A percentile compares a stretch with the other conserved stretches of the same genome.
Conservation (phyloP, 1,140 invertebrate species). For the Brachionus rotundiformis region DNA sequence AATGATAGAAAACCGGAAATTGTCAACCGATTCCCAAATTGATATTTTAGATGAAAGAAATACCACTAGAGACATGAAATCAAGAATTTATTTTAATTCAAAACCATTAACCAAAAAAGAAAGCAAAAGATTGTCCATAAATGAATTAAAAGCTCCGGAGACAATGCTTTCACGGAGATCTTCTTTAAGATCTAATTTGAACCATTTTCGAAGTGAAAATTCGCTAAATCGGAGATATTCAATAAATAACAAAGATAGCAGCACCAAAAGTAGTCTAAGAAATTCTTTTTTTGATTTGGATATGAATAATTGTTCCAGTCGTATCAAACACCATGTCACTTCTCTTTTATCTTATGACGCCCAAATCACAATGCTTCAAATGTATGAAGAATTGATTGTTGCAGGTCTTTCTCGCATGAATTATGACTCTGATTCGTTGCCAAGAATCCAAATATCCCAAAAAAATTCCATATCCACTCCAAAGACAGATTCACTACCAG, state of each 20-base stretch:
- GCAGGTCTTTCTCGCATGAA: background rate
- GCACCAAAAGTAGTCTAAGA: background rate
- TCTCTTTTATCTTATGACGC: slow-evolving; percentile 30
- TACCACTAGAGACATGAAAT: background rate
- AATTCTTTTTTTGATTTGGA: slow-evolving; percentile 39
- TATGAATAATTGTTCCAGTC: slow-evolving; percentile 15
- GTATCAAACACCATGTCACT: slow-evolving; percentile 17
- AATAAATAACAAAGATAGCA: background rate
- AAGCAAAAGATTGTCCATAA: background rate
- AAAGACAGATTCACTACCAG: background rate
- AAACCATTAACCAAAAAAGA: background rate
- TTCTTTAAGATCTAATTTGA: background rate
- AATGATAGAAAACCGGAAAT: slow-evolving; percentile 14
- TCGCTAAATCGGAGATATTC: background rate
- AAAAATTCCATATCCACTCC: background rate
- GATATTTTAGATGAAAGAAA: background rate
- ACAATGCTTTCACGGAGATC: background rate
- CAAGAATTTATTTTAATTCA: background rate
- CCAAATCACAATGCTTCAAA: slow-evolving; percentile 16
- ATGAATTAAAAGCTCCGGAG: background rate
- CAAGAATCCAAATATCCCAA: background rate
- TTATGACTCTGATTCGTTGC: background rate
- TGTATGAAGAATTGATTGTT: slow-evolving; percentile 43
- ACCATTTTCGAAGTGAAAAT: background rate
- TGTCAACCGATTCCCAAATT: background rate